A percentile compares a stretch with the other conserved stretches of the same genome.
These are phyloP conservation scores for Plusia festucae DNA, from an alignment of 2,888 invertebrate genomes.

Conservation along the genomic window DNA sequence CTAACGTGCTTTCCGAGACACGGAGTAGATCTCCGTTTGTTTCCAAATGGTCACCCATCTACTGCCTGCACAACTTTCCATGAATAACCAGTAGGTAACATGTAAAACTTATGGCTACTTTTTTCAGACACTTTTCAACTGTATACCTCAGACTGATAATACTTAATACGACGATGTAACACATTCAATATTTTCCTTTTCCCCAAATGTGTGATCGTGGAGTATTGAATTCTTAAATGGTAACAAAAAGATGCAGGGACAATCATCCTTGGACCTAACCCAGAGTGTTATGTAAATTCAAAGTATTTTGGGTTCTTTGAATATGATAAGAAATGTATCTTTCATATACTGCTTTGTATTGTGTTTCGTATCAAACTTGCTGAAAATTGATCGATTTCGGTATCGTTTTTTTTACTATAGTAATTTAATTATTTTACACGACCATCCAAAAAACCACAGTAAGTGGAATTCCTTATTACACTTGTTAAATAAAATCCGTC, in stretches of 20 bases:
- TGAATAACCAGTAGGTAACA: too few relatives aligned
- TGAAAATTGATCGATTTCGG: background rate
- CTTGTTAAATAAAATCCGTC: too few relatives aligned
- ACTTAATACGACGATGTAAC: background rate
- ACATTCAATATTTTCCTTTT: background rate
- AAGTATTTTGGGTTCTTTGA: conserved; percentile 10
- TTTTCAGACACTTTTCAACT: background rate
- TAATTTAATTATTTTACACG: too few relatives aligned
- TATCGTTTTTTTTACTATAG: background rate
- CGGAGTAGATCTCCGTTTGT: too few relatives aligned
- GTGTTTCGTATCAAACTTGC: background rate
- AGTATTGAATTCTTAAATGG: conserved; percentile 5
- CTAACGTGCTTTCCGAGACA: too few relatives aligned
- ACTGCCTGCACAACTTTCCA: too few relatives aligned
- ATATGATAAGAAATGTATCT: conserved; percentile 1
- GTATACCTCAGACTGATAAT: too few relatives aligned
- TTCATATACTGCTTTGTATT: background rate
- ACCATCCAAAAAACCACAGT: too few relatives aligned
- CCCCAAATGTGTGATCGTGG: background rate
- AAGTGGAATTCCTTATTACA: too few relatives aligned
- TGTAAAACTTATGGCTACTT: background rate
- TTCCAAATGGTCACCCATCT: too few relatives aligned
- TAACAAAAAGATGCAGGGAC: conserved; percentile 21
- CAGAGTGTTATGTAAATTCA: conserved; percentile 22
- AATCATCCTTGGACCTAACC: conserved; percentile 18